These are phyloP conservation scores for Bombus balteatus DNA, from an alignment of 1,140 invertebrate species.

Conservation along the genomic window DNA sequence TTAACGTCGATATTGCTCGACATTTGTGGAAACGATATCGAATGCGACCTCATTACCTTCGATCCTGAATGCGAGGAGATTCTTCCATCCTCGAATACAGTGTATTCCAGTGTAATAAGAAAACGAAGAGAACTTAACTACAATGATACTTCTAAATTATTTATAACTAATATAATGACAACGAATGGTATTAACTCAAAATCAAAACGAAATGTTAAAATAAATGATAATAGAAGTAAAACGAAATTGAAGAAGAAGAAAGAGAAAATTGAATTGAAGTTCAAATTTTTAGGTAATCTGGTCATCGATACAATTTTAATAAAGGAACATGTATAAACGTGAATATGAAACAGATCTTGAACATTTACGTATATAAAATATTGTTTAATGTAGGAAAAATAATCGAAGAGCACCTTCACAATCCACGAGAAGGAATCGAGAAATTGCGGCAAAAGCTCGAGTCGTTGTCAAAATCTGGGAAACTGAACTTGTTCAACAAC, in stretches of 20 bases:
- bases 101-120: conserved; percentile 40
- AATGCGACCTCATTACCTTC: conserved; percentile 68
- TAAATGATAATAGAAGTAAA: conserved; percentile 37
- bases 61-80: conserved; percentile 72
- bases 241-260: conserved; percentile 40
- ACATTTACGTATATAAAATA: neutral
- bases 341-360: neutral
- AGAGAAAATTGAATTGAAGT: conserved; percentile 74
- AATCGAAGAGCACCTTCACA: conserved; percentile 67
- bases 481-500: conserved; percentile 68
- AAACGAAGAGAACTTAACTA: conserved; percentile 19
- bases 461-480: conserved; percentile 58
- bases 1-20: conserved; percentile 62
- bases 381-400: conserved; percentile 65
- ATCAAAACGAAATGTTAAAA: conserved; percentile 31
- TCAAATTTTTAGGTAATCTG: conserved; percentile 69
- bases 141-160: neutral
- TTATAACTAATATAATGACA: neutral
- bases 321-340: neutral
- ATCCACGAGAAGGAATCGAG: conserved; percentile 63
- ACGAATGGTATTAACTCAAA: neutral
- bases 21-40: conserved; percentile 69
- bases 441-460: conserved; percentile 68
- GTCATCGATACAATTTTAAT: neutral
- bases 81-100: neutral